Evolutionary conservation across 2,888 invertebrate genomes (phyloP).

Genomic region (Didymodactylos carnosus): DNA sequence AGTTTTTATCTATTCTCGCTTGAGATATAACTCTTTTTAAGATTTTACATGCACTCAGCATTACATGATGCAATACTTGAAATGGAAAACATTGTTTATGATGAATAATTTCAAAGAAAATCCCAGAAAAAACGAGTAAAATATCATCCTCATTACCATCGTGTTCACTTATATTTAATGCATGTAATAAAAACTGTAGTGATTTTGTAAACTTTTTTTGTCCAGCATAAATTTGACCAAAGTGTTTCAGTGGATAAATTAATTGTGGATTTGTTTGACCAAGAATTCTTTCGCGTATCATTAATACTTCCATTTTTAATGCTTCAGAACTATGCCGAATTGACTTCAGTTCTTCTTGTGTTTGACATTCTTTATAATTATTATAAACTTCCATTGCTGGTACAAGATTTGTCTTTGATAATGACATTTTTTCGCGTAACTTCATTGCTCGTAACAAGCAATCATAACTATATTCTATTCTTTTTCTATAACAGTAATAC

Average conservation of each 20-base stretch:
- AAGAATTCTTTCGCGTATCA: background rate
- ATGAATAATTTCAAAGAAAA: too few relatives aligned
- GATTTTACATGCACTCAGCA: too few relatives aligned
- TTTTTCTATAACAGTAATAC: too few relatives aligned
- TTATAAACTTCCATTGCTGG: background rate
- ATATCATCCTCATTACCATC: too few relatives aligned
- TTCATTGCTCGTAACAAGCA: background rate
- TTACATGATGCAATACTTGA: too few relatives aligned
- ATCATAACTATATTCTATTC: too few relatives aligned
- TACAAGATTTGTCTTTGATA: background rate
- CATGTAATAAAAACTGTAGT: background rate
- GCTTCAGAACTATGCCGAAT: background rate
- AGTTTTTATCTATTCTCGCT: too few relatives aligned
- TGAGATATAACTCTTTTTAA: too few relatives aligned
- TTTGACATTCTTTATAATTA: background rate
- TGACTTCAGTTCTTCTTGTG: background rate
- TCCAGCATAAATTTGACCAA: background rate
- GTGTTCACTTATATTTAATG: background rate
- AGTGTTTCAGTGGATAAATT: too few relatives aligned
- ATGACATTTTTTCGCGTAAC: background rate
- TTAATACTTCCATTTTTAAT: background rate
- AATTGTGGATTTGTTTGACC: background rate
- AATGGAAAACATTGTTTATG: too few relatives aligned
- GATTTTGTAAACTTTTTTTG: background rate
- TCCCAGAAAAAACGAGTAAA: too few relatives aligned